phyloP scores from a whole-genome alignment of 2,797 vertebrate species.

The Tadarida brasiliensis region DNA sequence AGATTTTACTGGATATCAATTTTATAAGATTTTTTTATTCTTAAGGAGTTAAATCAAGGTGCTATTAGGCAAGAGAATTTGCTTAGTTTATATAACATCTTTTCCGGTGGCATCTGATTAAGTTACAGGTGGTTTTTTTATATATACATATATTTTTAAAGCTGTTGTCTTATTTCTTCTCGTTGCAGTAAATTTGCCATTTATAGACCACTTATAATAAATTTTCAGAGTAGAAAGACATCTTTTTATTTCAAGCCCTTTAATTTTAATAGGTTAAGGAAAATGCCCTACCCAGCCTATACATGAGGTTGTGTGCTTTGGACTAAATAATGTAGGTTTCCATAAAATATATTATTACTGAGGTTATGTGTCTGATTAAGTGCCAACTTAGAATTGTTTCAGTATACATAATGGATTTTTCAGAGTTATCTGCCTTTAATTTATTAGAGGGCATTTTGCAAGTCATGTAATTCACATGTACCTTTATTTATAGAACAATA shows the following conservation, averaged over 20 bases:
- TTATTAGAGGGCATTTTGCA: conserved; percentile 47
- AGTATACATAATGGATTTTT: not conserved
- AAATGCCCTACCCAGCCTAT: not conserved
- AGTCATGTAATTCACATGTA: not conserved
- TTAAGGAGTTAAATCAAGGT: conserved; percentile 14
- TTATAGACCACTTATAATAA: not conserved
- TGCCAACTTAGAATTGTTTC: conserved; percentile 33
- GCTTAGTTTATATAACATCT: not conserved
- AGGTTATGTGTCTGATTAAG: not conserved
- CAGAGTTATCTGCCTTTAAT: conserved; percentile 5
- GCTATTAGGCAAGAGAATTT: conserved; percentile 6
- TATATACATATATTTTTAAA: not conserved
- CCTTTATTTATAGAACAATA: conserved; percentile 94
- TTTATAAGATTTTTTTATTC: conserved; percentile 32
- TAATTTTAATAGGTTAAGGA: conserved; percentile 42
- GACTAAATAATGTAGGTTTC: not conserved
- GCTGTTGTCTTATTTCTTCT: not conserved
- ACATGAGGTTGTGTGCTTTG: not conserved
- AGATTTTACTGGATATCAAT: not conserved
- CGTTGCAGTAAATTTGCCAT: conserved; percentile 3
- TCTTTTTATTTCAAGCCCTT: conserved; percentile 12
- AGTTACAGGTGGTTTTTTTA: not conserved
- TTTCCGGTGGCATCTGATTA: conserved; percentile 23
- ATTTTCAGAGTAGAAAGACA: not conserved
- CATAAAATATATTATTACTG: conserved; percentile 14